A percentile compares a stretch with the other conserved stretches of the same genome.
Evolutionary conservation across 2,888 invertebrate genomes (phyloP).

Genomic region (Tipula confusa): DNA sequence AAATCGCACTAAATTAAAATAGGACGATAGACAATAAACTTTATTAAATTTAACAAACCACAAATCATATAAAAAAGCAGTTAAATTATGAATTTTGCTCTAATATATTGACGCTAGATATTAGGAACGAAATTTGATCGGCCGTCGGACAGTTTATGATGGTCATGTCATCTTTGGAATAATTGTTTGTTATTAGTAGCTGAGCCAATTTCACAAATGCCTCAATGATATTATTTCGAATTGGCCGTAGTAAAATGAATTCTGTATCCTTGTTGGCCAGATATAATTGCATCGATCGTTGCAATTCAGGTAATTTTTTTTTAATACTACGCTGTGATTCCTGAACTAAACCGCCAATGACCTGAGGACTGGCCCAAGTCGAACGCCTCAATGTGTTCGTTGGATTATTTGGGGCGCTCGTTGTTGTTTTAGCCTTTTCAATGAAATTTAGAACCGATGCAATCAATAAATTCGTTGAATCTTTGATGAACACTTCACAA

Average conservation of each 20-base stretch:
- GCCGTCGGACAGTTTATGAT: conserved; percentile 87
- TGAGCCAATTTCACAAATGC: conserved; percentile 82
- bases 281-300: conserved; percentile 90
- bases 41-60: background rate
- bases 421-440: conserved; percentile 55
- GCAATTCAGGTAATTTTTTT: conserved; percentile 70
- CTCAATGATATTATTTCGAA: conserved; percentile 85
- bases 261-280: conserved; percentile 96
- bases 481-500: conserved; percentile 83
- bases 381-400: conserved; percentile 47
- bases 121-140: conserved; percentile 86
- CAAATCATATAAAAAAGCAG: background rate
- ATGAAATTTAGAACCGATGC: conserved; percentile 70
- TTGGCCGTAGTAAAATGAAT: conserved; percentile 91
- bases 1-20: background rate
- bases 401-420: background rate
- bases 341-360: conserved; percentile 66
- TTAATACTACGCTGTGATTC: conserved; percentile 77
- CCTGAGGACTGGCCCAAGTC: conserved; percentile 66
- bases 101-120: conserved; percentile 59
- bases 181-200: conserved; percentile 66
- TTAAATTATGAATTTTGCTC: background rate
- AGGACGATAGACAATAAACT: background rate
- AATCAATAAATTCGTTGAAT: conserved; percentile 69
- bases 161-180: conserved; percentile 73